A percentile compares a stretch with the other conserved stretches of the same genome.
Evolutionary conservation across 1,140 invertebrate genomes (phyloP).

Genomic region (Brachystomella parvula): DNA sequence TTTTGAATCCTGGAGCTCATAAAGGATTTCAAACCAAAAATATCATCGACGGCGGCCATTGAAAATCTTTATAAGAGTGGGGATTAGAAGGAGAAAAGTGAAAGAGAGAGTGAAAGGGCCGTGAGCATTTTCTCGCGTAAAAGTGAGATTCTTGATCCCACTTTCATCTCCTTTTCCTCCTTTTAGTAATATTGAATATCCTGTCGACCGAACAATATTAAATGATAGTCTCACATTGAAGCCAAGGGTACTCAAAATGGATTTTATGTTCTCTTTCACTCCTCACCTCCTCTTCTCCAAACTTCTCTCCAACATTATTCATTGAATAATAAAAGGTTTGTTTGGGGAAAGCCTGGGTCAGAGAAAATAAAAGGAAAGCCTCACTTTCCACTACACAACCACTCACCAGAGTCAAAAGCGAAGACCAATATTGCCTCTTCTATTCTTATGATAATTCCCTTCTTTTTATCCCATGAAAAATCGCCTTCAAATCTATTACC

Average conservation of each 20-base stretch:
- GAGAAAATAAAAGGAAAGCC: background rate
- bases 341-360: background rate
- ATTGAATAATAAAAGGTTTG: background rate
- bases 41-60: background rate
- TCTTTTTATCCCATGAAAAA: too few species aligned
- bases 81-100: background rate
- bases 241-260: background rate
- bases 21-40: background rate
- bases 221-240: background rate
- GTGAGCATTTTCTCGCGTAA: slow-evolving; percentile 8
- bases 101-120: background rate
- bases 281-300: background rate
- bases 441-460: too few species aligned
- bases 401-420: too few species aligned
- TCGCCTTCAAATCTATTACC: too few species aligned
- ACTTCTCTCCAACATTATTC: background rate
- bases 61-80: background rate
- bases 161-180: background rate
- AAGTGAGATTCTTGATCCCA: background rate
- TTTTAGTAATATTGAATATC: slow-evolving; percentile 5
- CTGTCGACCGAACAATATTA: background rate
- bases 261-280: background rate
- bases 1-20: background rate
- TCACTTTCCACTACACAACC: too few species aligned
- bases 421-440: too few species aligned